phyloP scores from a whole-genome alignment of 2,113 vertebrate species.

The Python bivittatus region DNA sequence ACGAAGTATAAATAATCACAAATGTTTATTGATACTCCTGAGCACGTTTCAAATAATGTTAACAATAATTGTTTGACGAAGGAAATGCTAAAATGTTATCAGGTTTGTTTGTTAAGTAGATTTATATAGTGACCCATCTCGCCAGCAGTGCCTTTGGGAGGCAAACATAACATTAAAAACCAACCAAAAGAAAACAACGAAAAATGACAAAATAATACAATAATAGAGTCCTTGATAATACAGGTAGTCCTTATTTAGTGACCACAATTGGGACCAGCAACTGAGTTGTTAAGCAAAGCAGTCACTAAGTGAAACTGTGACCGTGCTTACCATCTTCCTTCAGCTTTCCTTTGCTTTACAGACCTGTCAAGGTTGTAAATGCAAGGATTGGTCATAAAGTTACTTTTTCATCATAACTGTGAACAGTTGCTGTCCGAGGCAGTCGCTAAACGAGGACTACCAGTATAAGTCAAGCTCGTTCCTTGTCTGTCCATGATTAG shows the following conservation, averaged over 20 bases:
- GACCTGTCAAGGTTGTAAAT: background rate
- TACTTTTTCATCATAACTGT: background rate
- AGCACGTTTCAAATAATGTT: background rate
- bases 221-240: background rate
- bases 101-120: background rate
- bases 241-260: background rate
- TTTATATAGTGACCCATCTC: background rate
- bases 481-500: background rate
- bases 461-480: background rate
- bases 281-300: background rate
- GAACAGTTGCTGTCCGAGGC: too few relatives aligned
- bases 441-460: background rate
- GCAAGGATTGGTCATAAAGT: background rate
- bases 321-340: background rate
- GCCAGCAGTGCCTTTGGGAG: background rate
- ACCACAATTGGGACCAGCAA: background rate
- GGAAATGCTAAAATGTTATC: background rate
- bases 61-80: background rate
- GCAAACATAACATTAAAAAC: background rate
- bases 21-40: too few relatives aligned
- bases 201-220: background rate
- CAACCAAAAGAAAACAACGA: background rate
- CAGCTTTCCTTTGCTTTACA: background rate
- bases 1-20: too few relatives aligned
- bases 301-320: background rate